Conservation (phyloP, 2,888 invertebrate species). For the Melangyna quadrimaculata region DNA sequence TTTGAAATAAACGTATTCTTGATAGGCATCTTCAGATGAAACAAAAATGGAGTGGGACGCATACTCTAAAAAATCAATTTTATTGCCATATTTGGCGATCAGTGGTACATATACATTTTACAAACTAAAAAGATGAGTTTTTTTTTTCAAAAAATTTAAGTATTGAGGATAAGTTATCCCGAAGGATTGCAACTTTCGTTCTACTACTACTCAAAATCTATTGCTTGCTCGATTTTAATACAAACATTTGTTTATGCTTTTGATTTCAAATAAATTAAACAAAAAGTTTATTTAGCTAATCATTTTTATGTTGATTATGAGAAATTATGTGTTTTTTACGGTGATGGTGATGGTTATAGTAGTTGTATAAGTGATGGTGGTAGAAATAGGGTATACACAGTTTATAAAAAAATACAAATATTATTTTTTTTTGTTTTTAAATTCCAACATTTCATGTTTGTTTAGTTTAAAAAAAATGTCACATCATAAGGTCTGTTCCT, state of each 20-base stretch:
- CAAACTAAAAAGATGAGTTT: no score
- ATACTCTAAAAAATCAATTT: no score
- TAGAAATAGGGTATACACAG: slow-evolving; percentile 6
- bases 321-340: background rate
- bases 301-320: background rate
- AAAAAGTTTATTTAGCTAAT: background rate
- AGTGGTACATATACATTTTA: no score
- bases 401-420: slow-evolving; percentile 12
- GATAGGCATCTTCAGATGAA: no score
- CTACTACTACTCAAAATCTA: no score
- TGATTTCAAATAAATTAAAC: background rate
- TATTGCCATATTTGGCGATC: no score
- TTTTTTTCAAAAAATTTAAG: no score
- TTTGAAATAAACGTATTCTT: no score
- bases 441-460: slow-evolving; percentile 7
- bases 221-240: background rate
- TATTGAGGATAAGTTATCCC: no score
- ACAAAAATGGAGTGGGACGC: no score
- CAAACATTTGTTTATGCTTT: background rate
- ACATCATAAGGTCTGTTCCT: no score
- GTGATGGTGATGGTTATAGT: slow-evolving; percentile 8
- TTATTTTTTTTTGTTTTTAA: background rate
- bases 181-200: no score
- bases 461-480: background rate
- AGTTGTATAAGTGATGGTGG: background rate